Conservation (phyloP, 2,888 invertebrate genomes). For the Fragum fragum region DNA sequence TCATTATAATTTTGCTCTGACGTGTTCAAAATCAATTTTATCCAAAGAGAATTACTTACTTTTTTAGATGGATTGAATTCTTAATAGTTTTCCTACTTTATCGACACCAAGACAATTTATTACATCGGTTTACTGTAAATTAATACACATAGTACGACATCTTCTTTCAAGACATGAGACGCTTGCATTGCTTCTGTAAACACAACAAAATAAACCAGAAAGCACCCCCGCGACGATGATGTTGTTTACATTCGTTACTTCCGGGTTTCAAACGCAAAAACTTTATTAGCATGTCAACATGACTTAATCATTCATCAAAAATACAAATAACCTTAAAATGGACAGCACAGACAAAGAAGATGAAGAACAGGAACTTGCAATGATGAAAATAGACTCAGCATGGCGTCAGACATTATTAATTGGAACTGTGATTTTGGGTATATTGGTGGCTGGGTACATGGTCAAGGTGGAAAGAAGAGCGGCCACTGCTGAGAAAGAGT, state of each 20-base stretch:
- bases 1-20: too few relatives aligned
- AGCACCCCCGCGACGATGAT: constrained; percentile 29
- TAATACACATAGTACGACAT: neutral
- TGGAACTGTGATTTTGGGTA: constrained; percentile 39
- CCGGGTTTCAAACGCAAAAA: constrained; percentile 36
- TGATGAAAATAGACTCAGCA: constrained; percentile 15
- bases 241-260: constrained; percentile 64
- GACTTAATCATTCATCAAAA: neutral
- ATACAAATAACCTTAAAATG: neutral
- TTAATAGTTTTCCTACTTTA: too few relatives aligned
- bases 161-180: neutral
- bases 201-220: neutral
- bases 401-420: constrained; percentile 36
- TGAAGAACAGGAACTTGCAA: neutral
- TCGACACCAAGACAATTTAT: too few relatives aligned
- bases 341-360: neutral
- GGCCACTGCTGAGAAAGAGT: constrained; percentile 57
- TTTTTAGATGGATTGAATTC: too few relatives aligned
- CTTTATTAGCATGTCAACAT: neutral
- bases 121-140: too few relatives aligned
- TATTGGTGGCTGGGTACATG: constrained; percentile 53
- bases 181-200: neutral
- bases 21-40: too few relatives aligned
- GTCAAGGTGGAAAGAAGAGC: constrained; percentile 50
- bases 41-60: too few relatives aligned